Percentiles rank a stretch among this genome's conserved stretches.
These are phyloP conservation scores for Takifugu bimaculatus DNA, from an alignment of 2,113 vertebrate species.

Conservation along the genomic window DNA sequence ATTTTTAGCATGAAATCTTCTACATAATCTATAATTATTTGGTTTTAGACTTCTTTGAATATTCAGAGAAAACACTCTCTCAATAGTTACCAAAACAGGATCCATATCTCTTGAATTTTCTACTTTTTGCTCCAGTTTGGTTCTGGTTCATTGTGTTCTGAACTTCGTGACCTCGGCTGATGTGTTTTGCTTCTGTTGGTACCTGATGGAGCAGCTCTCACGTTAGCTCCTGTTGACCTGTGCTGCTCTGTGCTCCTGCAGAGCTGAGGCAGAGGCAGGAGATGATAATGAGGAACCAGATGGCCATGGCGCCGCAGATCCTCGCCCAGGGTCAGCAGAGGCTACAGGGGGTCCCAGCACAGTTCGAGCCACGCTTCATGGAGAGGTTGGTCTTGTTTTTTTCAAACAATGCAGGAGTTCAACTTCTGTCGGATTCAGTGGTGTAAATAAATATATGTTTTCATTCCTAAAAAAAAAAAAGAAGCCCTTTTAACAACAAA, in stretches of 20 bases:
- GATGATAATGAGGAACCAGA: constrained; percentile 87
- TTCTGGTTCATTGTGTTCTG: no score
- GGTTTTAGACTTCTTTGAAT: no score
- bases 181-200: no score
- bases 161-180: no score
- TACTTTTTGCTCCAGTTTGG: no score
- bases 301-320: constrained; percentile 85
- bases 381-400: constrained; percentile 77
- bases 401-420: background rate
- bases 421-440: background rate
- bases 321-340: constrained; percentile 81
- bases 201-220: background rate
- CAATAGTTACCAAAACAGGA: no score
- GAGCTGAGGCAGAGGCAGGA: constrained; percentile 87
- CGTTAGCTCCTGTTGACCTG: constrained; percentile 11
- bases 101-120: no score
- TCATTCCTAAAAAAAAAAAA: no score
- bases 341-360: constrained; percentile 77
- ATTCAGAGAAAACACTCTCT: no score
- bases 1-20: no score
- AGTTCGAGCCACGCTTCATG: constrained; percentile 83
- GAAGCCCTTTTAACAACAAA: no score
- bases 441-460: background rate
- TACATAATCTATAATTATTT: no score
- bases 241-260: constrained; percentile 47